Evolutionary conservation across 2,888 invertebrate species (phyloP).

Genomic region (Criorhina ranunculi): DNA sequence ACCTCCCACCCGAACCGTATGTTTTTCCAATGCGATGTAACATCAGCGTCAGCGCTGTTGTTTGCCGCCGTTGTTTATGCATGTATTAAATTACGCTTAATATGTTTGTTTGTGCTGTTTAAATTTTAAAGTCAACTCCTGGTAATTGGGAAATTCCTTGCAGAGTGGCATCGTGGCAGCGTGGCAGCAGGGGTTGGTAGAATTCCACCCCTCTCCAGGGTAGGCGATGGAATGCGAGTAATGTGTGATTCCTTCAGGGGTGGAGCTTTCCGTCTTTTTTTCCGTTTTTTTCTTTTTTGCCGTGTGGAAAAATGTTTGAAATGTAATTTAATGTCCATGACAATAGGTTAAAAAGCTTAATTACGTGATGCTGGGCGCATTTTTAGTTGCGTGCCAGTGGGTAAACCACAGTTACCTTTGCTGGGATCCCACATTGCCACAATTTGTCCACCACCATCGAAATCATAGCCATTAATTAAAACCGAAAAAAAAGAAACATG

Average conservation of each 20-base stretch:
- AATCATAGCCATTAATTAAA: slow-evolving; percentile 73
- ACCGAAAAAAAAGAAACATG: slow-evolving; percentile 37
- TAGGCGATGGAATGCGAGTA: slow-evolving; percentile 65
- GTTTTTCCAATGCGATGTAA: slow-evolving; percentile 64
- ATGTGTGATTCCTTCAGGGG: slow-evolving; percentile 42
- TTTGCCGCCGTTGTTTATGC: slow-evolving; percentile 74
- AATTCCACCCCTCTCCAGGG: slow-evolving; percentile 30
- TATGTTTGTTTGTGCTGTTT: slow-evolving; percentile 77
- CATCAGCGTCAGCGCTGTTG: slow-evolving; percentile 68
- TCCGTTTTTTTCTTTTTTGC: not conserved
- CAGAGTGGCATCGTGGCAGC: too few species aligned
- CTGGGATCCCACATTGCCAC: slow-evolving; percentile 66
- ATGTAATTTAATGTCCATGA: slow-evolving; percentile 65
- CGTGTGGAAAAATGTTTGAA: slow-evolving; percentile 39
- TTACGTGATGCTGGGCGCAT: slow-evolving; percentile 66
- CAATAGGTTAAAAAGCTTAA: slow-evolving; percentile 72
- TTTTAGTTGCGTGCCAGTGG: slow-evolving; percentile 68
- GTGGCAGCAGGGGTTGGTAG: slow-evolving; percentile 42
- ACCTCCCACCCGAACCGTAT: slow-evolving; percentile 32
- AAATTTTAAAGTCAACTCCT: slow-evolving; percentile 76
- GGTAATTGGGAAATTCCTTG: slow-evolving; percentile 76
- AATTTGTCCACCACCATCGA: slow-evolving; percentile 71
- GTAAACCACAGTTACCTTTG: slow-evolving; percentile 70
- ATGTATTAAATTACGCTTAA: slow-evolving; percentile 78
- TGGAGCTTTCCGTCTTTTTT: not conserved